Conservation (phyloP, 2,888 invertebrate genomes). For the Ectemnius continuus region DNA sequence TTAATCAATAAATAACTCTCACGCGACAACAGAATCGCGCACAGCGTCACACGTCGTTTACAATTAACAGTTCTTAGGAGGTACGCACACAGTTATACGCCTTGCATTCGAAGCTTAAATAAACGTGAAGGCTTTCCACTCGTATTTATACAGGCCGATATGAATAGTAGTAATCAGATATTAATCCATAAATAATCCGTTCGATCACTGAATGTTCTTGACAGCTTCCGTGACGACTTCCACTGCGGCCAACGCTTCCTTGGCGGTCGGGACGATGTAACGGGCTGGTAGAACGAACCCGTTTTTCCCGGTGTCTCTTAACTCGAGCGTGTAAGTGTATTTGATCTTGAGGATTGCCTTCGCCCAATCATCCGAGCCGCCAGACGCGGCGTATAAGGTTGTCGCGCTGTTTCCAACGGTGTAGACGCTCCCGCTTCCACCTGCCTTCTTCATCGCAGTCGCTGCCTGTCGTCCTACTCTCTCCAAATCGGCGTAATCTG, state of each 20-base stretch:
- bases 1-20: conserved; percentile 49
- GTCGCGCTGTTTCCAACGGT: conserved; percentile 88
- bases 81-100: neutral
- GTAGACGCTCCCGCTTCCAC: conserved; percentile 81
- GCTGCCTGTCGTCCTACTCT: conserved; percentile 85
- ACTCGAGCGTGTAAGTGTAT: conserved; percentile 93
- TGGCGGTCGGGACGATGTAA: conserved; percentile 87
- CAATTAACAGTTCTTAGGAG: neutral
- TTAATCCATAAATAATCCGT: neutral
- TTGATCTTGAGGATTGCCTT: conserved; percentile 90
- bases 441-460: conserved; percentile 81
- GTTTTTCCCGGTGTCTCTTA: conserved; percentile 89
- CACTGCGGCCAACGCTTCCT: conserved; percentile 87
- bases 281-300: conserved; percentile 92
- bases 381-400: conserved; percentile 89
- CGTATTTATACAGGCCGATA: too few relatives aligned
- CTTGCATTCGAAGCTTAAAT: conserved; percentile 7
- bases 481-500: conserved; percentile 85
- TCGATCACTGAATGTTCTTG: conserved; percentile 56
- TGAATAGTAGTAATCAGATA: too few relatives aligned
- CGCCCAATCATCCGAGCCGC: conserved; percentile 95
- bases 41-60: neutral
- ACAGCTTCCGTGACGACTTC: conserved; percentile 82
- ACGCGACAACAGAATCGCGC: neutral
- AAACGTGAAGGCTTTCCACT: neutral